phyloP scores from a whole-genome alignment of 1,140 invertebrate species.

The Lasioglossum albipes region DNA sequence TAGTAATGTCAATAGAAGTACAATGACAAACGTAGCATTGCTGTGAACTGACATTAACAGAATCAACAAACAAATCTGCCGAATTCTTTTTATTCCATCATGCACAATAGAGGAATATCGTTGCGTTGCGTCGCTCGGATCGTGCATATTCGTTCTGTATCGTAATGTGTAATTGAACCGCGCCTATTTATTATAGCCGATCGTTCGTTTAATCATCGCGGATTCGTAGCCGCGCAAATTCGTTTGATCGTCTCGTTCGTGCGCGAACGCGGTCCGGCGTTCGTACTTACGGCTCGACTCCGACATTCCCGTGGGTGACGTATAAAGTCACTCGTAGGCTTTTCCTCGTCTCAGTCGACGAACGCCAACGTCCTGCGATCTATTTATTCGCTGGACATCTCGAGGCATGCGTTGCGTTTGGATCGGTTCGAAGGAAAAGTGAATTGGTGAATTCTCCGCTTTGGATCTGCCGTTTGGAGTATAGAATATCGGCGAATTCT shows the following conservation, averaged over 20 bases:
- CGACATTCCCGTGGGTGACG: conserved; percentile 72
- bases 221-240: background rate
- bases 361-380: conserved; percentile 62
- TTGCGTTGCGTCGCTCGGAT: no score
- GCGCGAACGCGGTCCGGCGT: background rate
- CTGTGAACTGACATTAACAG: no score
- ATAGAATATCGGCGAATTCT: background rate
- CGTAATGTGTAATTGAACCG: no score
- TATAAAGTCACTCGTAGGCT: conserved; percentile 75
- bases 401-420: background rate
- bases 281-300: background rate
- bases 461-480: no score
- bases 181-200: no score
- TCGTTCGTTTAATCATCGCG: no score
- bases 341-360: conserved; percentile 73
- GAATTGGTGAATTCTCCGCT: background rate
- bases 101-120: no score
- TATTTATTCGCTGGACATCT: conserved; percentile 11
- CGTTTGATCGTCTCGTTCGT: conserved; percentile 1
- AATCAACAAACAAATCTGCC: no score
- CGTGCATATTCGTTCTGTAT: no score
- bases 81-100: no score
- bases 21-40: no score
- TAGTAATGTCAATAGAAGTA: no score
- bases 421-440: background rate